Evolutionary conservation across 2,797 vertebrate species (phyloP), one percentile per base, ranked within the genome.

Genomic region (Phataginus tetradactyla): DNA sequence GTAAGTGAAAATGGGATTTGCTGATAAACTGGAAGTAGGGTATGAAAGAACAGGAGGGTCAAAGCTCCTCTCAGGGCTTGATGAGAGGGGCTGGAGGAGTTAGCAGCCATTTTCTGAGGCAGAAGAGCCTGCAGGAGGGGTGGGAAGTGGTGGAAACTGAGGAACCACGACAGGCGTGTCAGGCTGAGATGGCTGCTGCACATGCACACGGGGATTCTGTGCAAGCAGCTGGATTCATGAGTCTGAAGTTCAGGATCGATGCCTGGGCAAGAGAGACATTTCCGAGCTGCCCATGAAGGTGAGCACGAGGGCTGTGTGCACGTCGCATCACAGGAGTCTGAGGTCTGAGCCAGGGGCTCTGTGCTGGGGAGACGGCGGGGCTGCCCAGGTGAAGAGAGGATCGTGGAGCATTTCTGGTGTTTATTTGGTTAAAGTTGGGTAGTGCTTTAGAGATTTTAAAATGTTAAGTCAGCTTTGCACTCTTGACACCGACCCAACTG

Each of bases 391-490:
- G 11, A 20, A 14, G 32, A 12, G 25, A 2, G 0, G 11, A 15
- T 3, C 49, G 1, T 7, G 11, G 29, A 21, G 49, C 23, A 1
- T 13, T 39, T 39, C 66, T 71, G 77, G 34, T 17, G 2, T 14
- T 12, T 0, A n/a, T 10, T 4, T 7, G 8, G 37, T 8, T n/a
- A 27, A 32, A 2, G 29, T 0, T 2, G 69, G 2, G 27, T 49
- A 20, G 9, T 25, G 20, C 32, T 78, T 12, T 4, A 18, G 7
- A 81, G 42, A 68, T 15, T 14, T 25, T 1, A 27, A 32, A 8
- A 1, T 0, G 34, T 37, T 8, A 13, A 27, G 68, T 5, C 63
- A 64, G 51, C n/a, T 74, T 23, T 7, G 27, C 51, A 7, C 23
- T 29, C 25, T 32, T 15, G 68, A n/a, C 85, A 21, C 5, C 42